Percentiles rank a stretch among this genome's conserved stretches.
phyloP scores from a whole-genome alignment of 2,113 vertebrate genomes.

The Vulpes ferrilata region DNA sequence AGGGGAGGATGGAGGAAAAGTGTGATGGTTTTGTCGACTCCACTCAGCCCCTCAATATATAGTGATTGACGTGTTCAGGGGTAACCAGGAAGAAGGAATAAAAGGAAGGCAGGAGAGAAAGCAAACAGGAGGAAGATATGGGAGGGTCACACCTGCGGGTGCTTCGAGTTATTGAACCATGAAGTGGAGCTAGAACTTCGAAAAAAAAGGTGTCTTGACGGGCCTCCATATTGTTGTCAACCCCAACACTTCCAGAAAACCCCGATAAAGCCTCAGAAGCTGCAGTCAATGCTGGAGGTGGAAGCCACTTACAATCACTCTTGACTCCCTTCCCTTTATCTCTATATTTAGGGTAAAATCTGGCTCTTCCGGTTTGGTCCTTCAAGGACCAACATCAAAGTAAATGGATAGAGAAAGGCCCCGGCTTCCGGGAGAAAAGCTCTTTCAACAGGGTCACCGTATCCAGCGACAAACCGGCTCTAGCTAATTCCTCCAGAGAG shows the following conservation, averaged over 20 bases:
- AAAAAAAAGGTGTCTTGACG: not conserved
- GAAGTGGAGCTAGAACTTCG: not conserved
- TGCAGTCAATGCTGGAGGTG: not conserved
- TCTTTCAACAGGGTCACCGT: not conserved
- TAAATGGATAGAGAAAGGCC: not conserved
- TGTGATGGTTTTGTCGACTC: not conserved
- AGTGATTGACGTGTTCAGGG: not conserved
- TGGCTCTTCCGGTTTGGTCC: not conserved
- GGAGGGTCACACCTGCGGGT: not conserved
- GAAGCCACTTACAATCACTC: not conserved
- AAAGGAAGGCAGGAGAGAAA: not conserved
- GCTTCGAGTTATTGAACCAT: not conserved
- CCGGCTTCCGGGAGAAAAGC: not conserved
- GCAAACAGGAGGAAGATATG: not conserved
- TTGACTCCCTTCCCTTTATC: not conserved
- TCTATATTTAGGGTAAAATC: not conserved
- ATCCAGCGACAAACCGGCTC: not conserved
- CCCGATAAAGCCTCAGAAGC: not conserved
- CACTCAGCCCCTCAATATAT: not conserved
- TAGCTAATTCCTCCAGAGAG: conserved; percentile 29
- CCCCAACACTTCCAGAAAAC: not conserved
- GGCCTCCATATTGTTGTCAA: not conserved
- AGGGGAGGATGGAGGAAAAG: not conserved
- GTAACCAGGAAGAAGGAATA: not conserved
- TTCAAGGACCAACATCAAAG: not conserved